A percentile compares a stretch with the other conserved stretches of the same genome.
These are phyloP conservation scores for Sycobia sp. DNA, from an alignment of 1,140 invertebrate genomes.

Conservation along the genomic window DNA sequence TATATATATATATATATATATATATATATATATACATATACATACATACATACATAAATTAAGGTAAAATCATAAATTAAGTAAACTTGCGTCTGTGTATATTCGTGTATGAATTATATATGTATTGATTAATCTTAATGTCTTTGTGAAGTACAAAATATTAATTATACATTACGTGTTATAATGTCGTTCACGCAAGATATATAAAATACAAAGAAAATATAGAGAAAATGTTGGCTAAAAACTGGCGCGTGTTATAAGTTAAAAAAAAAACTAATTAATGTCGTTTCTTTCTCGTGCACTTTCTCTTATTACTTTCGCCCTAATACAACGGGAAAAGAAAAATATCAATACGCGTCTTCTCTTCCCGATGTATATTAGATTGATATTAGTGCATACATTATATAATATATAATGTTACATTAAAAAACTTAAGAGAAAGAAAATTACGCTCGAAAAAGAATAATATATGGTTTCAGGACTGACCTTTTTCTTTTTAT, in stretches of 20 bases:
- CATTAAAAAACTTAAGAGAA: not conserved
- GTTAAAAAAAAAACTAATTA: slow-evolving; percentile 13
- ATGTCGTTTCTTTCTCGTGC: not conserved
- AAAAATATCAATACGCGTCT: slow-evolving; percentile 2
- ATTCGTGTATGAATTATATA: not conserved
- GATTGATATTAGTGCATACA: slow-evolving; percentile 2
- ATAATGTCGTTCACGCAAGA: not conserved
- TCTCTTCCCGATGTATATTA: not conserved
- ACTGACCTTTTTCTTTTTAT: slow-evolving; percentile 21
- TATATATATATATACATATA: no score
- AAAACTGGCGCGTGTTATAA: slow-evolving; percentile 30
- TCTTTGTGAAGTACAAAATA: slow-evolving; percentile 29
- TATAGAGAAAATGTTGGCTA: slow-evolving; percentile 21
- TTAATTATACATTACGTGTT: slow-evolving; percentile 2
- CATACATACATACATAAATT: no score
- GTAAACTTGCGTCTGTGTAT: slow-evolving; percentile 23
- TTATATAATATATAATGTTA: slow-evolving; percentile 2
- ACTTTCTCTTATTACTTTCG: not conserved
- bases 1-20: no score
- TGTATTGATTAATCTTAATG: slow-evolving; percentile 8
- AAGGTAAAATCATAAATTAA: slow-evolving; percentile 34
- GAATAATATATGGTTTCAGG: slow-evolving; percentile 5
- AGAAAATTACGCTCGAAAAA: slow-evolving; percentile 6
- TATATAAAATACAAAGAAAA: slow-evolving; percentile 7
- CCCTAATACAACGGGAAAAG: not conserved